Conservation (phyloP, 2,888 invertebrate species). For the Thymelicus sylvestris region DNA sequence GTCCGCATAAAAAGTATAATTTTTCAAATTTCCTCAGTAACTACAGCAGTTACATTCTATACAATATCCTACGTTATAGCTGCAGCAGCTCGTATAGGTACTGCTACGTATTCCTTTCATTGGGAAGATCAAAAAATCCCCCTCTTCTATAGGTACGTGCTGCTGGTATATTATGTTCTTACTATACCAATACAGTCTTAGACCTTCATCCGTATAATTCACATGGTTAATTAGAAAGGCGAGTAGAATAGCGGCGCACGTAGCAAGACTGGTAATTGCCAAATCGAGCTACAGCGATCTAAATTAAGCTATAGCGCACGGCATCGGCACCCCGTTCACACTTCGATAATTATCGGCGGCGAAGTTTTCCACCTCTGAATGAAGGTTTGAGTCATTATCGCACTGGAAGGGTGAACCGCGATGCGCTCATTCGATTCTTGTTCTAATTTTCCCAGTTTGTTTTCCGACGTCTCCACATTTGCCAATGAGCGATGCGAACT, state of each 20-base stretch:
- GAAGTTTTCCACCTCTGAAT: slow-evolving; percentile 69
- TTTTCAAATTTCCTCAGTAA: neutral
- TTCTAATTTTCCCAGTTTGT: slow-evolving; percentile 44
- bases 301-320: slow-evolving; percentile 59
- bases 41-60: neutral
- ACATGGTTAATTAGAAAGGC: slow-evolving; percentile 48
- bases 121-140: neutral
- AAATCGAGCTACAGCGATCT: slow-evolving; percentile 58
- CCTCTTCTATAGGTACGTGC: slow-evolving; percentile 13
- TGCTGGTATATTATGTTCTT: neutral
- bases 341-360: slow-evolving; percentile 72
- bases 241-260: slow-evolving; percentile 46
- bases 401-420: slow-evolving; percentile 51
- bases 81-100: neutral
- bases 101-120: neutral
- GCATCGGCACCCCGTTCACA: slow-evolving; percentile 68
- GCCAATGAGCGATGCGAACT: slow-evolving; percentile 26
- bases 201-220: slow-evolving; percentile 41
- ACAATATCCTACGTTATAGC: neutral
- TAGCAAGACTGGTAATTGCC: slow-evolving; percentile 59
- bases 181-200: neutral
- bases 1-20: slow-evolving; percentile 6
- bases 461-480: slow-evolving; percentile 31
- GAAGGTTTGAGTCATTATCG: slow-evolving; percentile 62
- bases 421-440: slow-evolving; percentile 46